Evolutionary conservation across 2,888 invertebrate species (phyloP).

Genomic region (Orthosia gracilis): DNA sequence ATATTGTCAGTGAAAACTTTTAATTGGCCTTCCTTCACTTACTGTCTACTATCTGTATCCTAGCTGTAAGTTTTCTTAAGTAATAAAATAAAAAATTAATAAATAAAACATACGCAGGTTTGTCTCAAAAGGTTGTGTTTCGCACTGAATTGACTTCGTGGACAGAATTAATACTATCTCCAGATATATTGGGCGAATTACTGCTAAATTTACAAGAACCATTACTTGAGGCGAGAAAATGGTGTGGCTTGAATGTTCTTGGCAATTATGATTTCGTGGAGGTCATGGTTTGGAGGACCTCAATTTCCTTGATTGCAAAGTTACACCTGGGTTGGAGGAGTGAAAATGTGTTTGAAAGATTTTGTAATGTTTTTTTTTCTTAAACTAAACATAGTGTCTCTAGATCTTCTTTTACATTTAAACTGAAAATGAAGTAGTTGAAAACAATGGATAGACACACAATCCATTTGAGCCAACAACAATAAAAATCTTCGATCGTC

Average conservation of each 20-base stretch:
- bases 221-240: conserved; percentile 10
- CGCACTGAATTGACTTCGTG: conserved; percentile 56
- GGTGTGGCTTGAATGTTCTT: neutral
- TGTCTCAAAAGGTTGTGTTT: conserved; percentile 30
- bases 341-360: neutral
- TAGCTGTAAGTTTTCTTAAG: no score
- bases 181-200: conserved; percentile 9
- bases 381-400: no score
- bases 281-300: neutral
- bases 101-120: conserved; percentile 10
- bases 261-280: neutral
- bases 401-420: no score
- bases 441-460: no score
- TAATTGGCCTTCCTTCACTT: no score
- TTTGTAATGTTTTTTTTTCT: neutral
- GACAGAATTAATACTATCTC: conserved; percentile 39
- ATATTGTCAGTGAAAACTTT: no score
- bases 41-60: no score
- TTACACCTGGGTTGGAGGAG: neutral
- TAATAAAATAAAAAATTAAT: no score
- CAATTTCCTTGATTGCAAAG: neutral
- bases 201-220: conserved; percentile 17
- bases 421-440: no score
- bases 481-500: no score
- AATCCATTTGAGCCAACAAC: no score